A percentile compares a stretch with the other conserved stretches of the same genome.
phyloP scores from a whole-genome alignment of 2,113 vertebrate species.

The Lampris megalopsis region DNA sequence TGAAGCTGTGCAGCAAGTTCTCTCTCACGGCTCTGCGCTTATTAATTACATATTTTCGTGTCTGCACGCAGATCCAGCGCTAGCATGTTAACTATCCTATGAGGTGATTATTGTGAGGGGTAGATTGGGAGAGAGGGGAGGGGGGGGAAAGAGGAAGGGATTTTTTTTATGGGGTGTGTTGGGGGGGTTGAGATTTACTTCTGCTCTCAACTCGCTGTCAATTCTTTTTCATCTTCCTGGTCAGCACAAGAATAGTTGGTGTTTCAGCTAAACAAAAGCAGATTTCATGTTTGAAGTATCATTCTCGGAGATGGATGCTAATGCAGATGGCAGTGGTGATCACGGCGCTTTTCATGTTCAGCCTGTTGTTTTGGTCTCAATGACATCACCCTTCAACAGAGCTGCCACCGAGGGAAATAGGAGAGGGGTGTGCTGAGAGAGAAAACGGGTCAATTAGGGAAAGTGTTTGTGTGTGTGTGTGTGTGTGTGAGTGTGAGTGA shows the following conservation, averaged over 20 bases:
- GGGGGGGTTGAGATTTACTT: conserved; percentile 38
- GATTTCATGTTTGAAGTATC: conserved; percentile 54
- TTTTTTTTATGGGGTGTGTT: background rate
- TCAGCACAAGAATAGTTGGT: conserved; percentile 37
- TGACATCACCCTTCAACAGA: conserved; percentile 51
- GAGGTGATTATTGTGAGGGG: conserved; percentile 2
- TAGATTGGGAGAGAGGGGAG: conserved; percentile 4
- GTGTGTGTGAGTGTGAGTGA: conserved; percentile 1
- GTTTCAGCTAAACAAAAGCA: conserved; percentile 64
- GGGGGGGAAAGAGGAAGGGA: conserved; percentile 12
- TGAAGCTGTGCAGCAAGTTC: background rate
- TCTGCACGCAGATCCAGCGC: conserved; percentile 23
- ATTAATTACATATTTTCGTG: conserved; percentile 69
- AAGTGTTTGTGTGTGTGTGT: conserved; percentile 25
- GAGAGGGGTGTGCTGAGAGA: conserved; percentile 55
- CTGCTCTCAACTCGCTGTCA: conserved; percentile 41
- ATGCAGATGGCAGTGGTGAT: conserved; percentile 59
- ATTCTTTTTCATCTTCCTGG: conserved; percentile 34
- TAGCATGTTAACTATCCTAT: conserved; percentile 24
- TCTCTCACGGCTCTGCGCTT: conserved; percentile 26
- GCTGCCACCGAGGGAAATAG: conserved; percentile 45
- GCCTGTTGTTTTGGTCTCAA: conserved; percentile 51
- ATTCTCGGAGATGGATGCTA: conserved; percentile 34
- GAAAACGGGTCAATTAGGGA: conserved; percentile 48
- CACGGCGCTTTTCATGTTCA: conserved; percentile 56